Percentiles rank a stretch among this genome's conserved stretches.
Conservation (phyloP, 2,888 invertebrate species). For the Euplagia quadripunctaria region DNA sequence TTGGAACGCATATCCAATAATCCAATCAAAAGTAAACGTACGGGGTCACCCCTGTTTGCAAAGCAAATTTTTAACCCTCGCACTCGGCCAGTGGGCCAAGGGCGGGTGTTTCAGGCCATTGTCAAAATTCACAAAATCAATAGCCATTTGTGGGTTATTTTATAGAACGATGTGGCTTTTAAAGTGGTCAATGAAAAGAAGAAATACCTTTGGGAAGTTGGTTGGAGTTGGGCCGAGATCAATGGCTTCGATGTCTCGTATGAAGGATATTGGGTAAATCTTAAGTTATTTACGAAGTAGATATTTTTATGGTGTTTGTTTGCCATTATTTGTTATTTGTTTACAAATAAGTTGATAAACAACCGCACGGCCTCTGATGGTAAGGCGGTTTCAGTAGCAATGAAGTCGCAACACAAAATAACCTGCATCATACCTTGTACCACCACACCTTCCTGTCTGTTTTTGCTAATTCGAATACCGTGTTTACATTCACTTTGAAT, state of each 20-base stretch:
- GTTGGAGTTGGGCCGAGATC: background rate
- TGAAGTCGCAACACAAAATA: no score
- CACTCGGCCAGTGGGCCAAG: slow-evolving; percentile 52
- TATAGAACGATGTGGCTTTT: background rate
- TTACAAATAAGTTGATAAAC: no score
- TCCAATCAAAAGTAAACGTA: slow-evolving; percentile 4
- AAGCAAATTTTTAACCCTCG: slow-evolving; percentile 33
- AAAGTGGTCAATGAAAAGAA: background rate
- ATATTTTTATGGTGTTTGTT: no score
- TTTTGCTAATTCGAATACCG: no score
- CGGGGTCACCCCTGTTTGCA: slow-evolving; percentile 20
- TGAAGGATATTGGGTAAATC: background rate
- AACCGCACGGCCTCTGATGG: no score
- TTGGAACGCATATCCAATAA: no score
- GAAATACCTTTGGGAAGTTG: background rate
- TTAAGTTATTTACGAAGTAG: background rate
- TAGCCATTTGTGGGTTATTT: slow-evolving; percentile 17
- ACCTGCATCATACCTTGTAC: no score
- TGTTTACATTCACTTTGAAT: no score
- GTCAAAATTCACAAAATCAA: slow-evolving; percentile 43
- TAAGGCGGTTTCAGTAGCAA: no score
- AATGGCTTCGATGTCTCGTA: background rate
- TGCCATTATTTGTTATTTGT: no score
- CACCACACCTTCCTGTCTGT: no score
- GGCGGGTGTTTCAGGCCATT: slow-evolving; percentile 36